phyloP scores from a whole-genome alignment of 1,140 invertebrate genomes.

The Drosophila gunungcola region DNA sequence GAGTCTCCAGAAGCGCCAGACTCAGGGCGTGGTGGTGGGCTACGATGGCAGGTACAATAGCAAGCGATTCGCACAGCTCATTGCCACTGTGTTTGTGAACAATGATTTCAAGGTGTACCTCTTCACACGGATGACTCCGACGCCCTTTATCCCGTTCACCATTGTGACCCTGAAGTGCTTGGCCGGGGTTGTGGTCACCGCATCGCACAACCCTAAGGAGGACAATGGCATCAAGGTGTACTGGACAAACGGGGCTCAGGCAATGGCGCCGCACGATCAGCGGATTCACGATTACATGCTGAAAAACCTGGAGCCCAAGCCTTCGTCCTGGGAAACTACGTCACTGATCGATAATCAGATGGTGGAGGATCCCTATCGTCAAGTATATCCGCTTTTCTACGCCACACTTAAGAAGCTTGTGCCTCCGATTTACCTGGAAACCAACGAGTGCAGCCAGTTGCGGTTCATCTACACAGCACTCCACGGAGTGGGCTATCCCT shows the following conservation, averaged over 20 bases:
- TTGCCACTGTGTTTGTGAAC: slow-evolving; percentile 93
- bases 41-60: slow-evolving; percentile 98
- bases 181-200: slow-evolving; percentile 97
- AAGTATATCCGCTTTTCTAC: slow-evolving; percentile 47
- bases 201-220: slow-evolving; percentile 99
- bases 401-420: slow-evolving; percentile 32
- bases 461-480: slow-evolving; percentile 93
- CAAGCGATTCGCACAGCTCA: slow-evolving; percentile 95
- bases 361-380: slow-evolving; percentile 50
- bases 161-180: slow-evolving; percentile 90
- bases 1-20: slow-evolving; percentile 84
- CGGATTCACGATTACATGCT: slow-evolving; percentile 93
- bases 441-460: slow-evolving; percentile 68
- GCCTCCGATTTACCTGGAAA: slow-evolving; percentile 33
- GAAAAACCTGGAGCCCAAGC: slow-evolving; percentile 87
- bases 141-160: slow-evolving; percentile 96
- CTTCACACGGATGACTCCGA: slow-evolving; percentile 93
- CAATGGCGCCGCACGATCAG: slow-evolving; percentile 95
- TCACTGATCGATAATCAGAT: slow-evolving; percentile 19
- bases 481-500: slow-evolving; percentile 97
- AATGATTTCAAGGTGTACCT: slow-evolving; percentile 93
- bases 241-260: slow-evolving; percentile 97
- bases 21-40: slow-evolving; percentile 94
- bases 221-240: slow-evolving; percentile 99
- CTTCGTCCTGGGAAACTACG: slow-evolving; percentile 76